phyloP scores from a whole-genome alignment of 1,140 invertebrate genomes.

The Eumeta japonica region DNA sequence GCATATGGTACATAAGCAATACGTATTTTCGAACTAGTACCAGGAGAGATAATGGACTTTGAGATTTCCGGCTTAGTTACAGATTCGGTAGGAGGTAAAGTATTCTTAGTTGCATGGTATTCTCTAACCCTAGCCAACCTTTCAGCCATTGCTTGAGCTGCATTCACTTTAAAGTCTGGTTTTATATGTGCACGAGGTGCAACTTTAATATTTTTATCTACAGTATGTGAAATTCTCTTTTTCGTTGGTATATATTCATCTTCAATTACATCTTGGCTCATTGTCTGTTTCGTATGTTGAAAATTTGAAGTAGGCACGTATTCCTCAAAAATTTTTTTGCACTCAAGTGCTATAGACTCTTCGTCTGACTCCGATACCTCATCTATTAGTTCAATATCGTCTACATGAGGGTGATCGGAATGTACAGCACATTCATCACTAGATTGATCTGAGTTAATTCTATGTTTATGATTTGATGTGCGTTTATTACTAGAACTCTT shows the following conservation, averaged over 20 bases:
- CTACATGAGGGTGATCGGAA: not conserved
- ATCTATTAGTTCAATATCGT: conserved; percentile 22
- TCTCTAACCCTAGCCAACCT: conserved; percentile 49
- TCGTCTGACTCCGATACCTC: conserved; percentile 50
- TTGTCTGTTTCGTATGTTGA: conserved; percentile 20
- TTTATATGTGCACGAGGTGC: conserved; percentile 29
- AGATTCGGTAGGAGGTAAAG: conserved; percentile 4
- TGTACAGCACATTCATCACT: not conserved
- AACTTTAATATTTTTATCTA: conserved; percentile 38
- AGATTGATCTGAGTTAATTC: not conserved
- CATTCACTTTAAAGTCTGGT: conserved; percentile 48
- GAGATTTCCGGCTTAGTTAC: conserved; percentile 17
- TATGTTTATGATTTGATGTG: too few relatives aligned
- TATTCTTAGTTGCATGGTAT: conserved; percentile 41
- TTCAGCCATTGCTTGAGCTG: conserved; percentile 46
- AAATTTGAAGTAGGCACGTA: conserved; percentile 42
- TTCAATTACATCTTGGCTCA: conserved; percentile 13
- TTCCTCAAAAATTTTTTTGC: conserved; percentile 56
- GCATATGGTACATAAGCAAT: conserved; percentile 57
- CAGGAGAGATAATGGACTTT: conserved; percentile 17
- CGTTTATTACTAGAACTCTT: conserved; percentile 23
- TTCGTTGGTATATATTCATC: conserved; percentile 34
- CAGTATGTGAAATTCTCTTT: conserved; percentile 47
- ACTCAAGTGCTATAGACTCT: conserved; percentile 46
- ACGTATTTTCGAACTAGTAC: conserved; percentile 41